These are phyloP conservation scores for Ridgeia piscesae DNA, from an alignment of 1,140 invertebrate genomes.

Conservation along the genomic window DNA sequence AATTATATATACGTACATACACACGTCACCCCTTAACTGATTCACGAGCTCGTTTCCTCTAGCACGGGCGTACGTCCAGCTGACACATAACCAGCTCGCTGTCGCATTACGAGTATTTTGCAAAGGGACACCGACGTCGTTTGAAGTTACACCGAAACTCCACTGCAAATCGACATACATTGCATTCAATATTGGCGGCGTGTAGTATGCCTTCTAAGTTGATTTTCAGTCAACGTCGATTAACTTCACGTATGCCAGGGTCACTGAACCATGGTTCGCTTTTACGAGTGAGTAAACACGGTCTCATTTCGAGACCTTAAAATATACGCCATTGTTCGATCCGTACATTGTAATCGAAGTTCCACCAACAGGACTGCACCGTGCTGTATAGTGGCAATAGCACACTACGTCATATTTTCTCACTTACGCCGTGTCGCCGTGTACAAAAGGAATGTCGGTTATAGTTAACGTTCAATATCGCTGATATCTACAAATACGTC, in stretches of 20 bases:
- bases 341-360: not conserved
- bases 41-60: not conserved
- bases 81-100: not conserved
- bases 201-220: not conserved
- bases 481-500: not conserved
- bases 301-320: no score
- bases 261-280: no score
- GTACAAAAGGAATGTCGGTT: not conserved
- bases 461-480: not conserved
- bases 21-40: no score
- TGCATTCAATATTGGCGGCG: not conserved
- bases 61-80: not conserved
- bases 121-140: not conserved
- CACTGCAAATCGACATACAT: not conserved
- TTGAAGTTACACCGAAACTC: not conserved
- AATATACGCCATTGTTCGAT: no score
- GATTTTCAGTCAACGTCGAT: not conserved
- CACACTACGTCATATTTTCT: not conserved
- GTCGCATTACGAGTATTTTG: not conserved
- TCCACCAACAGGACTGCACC: not conserved
- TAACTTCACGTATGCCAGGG: not conserved
- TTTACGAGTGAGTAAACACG: no score
- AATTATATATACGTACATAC: not conserved
- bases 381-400: not conserved
- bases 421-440: not conserved